These are phyloP conservation scores for Darevskia mixta DNA, from an alignment of 2,797 vertebrate genomes.

Conservation along the genomic window DNA sequence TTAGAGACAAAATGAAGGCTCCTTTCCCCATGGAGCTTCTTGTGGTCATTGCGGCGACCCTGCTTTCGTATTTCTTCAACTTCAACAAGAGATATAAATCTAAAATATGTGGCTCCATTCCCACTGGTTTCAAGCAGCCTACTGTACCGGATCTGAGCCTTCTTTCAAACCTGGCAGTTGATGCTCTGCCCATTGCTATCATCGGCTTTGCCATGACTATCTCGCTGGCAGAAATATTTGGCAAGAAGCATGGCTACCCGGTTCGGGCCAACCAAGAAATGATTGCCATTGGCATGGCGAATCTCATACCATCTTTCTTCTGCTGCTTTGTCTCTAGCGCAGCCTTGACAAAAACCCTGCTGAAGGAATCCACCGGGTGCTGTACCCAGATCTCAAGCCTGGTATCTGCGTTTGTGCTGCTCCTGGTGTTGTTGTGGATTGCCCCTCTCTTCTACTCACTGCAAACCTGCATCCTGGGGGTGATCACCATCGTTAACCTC, in stretches of 20 bases:
- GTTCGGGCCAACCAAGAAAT: constrained; percentile 76
- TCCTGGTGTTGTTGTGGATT: constrained; percentile 75
- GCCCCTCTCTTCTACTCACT: constrained; percentile 71
- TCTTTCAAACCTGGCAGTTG: constrained; percentile 71
- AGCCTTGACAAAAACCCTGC: constrained; percentile 73
- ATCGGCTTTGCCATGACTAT: constrained; percentile 75
- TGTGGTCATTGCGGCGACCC: constrained; percentile 67
- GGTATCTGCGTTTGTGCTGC: constrained; percentile 71
- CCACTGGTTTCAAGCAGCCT: constrained; percentile 74
- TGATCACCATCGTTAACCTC: constrained; percentile 74
- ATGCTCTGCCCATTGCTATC: constrained; percentile 75
- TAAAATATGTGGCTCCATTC: constrained; percentile 69
- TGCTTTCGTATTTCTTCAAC: constrained; percentile 64
- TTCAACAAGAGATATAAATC: constrained; percentile 59
- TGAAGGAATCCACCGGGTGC: constrained; percentile 75
- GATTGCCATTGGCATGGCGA: constrained; percentile 75
- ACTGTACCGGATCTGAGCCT: constrained; percentile 62
- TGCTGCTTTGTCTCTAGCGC: constrained; percentile 73
- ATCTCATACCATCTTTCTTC: constrained; percentile 76
- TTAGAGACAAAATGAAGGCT: constrained; percentile 71
- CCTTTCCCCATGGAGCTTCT: constrained; percentile 73
- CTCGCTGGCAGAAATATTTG: constrained; percentile 75
- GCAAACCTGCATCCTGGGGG: constrained; percentile 71
- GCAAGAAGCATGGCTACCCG: constrained; percentile 73
- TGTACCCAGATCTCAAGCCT: constrained; percentile 70